Evolutionary conservation across 2,888 invertebrate genomes (phyloP).

Genomic region (Meta bourneti): DNA sequence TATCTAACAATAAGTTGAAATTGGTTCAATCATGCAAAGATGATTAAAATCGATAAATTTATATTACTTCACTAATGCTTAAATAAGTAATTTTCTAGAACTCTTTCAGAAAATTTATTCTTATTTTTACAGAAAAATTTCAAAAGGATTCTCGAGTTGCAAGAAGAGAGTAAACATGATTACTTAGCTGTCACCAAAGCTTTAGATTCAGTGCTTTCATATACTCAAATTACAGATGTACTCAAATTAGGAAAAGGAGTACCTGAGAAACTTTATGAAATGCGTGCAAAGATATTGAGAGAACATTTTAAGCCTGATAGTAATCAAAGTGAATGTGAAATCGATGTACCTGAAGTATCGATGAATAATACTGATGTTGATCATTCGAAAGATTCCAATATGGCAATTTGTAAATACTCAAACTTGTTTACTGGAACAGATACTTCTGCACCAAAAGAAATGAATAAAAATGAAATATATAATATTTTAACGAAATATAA

Average conservation of each 20-base stretch:
- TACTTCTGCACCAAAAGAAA: not conserved
- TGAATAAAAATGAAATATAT: not conserved
- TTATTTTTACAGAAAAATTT: conserved; percentile 56
- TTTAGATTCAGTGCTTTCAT: conserved; percentile 17
- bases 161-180: conserved; percentile 51
- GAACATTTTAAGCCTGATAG: conserved; percentile 3
- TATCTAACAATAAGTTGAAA: too few species aligned
- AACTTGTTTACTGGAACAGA: not conserved
- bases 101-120: too few species aligned
- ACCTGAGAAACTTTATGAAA: conserved; percentile 2
- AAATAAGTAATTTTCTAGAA: too few species aligned
- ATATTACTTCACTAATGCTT: too few species aligned
- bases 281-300: conserved; percentile 36
- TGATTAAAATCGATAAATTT: too few species aligned
- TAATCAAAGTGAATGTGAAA: not conserved
- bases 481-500: conserved; percentile 38
- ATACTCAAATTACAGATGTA: conserved; percentile 26
- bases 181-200: conserved; percentile 37
- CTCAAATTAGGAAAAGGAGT: conserved; percentile 22
- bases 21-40: too few species aligned
- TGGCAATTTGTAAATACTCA: not conserved
- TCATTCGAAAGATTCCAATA: not conserved
- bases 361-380: not conserved
- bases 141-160: conserved; percentile 61
- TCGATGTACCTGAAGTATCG: not conserved